Base-by-base conservation (phyloP, 2,888 invertebrate species). In the Alsophila aescularia region DNA sequence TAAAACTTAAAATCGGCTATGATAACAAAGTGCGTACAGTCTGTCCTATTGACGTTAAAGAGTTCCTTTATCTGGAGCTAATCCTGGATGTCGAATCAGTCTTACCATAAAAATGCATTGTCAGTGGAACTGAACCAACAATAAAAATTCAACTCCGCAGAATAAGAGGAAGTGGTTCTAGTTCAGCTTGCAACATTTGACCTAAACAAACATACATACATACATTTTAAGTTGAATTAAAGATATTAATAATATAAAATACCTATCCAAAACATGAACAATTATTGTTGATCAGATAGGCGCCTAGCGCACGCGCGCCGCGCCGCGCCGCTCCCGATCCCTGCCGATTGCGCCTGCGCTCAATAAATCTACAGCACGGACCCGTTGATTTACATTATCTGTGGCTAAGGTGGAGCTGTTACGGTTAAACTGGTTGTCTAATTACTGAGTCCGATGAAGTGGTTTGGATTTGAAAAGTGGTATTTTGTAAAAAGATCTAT, bases 331-430 rank as follows among this genome's bases (percentile, higher is more conserved):
- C 5, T 18, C 18, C 5, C 18, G 18, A 18, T 18, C 61, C 57
- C 51, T 51, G 57, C 64, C 62, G 72, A 74, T 74, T 71, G 62
- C 60, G 50, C 58, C 62, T 50, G 66, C 62, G 66, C 52, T 57
- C 62, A 59, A 70, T 75, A 77, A 77, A 76, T 79, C 72, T 74
- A 71, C 64, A 62, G 69, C 66, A 75, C 73, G 69, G 64, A 49
- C 40, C 66, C 64, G 60, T 70, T 70, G 72, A 72, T 70, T 72
- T 72, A 73, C 58, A 69, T 72, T 67, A 64, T 59, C 65, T 49
- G 52, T 36, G 36, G 44, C 32, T 4, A 50, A 34, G 40, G 32
- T 43, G 15, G 31, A 34, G 34, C 14, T 29, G 47, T 41, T 41
- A 36, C 42, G 18, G 42, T 37, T 31, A 37, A 42, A 43, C 48